Evolutionary conservation across 1,140 invertebrate species (phyloP).

Genomic region (Radopholus similis): DNA sequence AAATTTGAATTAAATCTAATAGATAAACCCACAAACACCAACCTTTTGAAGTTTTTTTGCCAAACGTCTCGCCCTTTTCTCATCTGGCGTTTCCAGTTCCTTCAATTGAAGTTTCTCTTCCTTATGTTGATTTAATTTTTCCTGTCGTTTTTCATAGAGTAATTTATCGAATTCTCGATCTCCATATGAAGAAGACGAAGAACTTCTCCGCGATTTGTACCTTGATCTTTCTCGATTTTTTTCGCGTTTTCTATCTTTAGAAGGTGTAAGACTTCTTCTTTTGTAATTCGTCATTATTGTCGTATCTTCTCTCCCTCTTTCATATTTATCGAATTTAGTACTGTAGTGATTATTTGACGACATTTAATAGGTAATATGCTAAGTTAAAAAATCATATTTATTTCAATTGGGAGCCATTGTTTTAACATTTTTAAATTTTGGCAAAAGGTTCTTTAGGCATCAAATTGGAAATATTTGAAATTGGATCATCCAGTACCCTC

Average conservation of each 20-base stretch:
- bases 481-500: no score
- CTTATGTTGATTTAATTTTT: slow-evolving; percentile 69
- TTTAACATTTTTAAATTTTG: no score
- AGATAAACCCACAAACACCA: slow-evolving; percentile 72
- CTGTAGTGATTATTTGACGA: background rate
- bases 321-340: background rate
- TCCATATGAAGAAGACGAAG: background rate
- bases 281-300: background rate
- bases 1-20: background rate
- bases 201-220: background rate
- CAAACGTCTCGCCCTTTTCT: slow-evolving; percentile 80
- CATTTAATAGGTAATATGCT: no score
- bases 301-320: background rate
- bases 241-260: background rate
- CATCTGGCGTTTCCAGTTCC: slow-evolving; percentile 86
- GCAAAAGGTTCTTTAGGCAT: no score
- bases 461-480: no score
- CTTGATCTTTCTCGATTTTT: background rate
- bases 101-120: slow-evolving; percentile 79
- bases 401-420: no score
- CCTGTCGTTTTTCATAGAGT: slow-evolving; percentile 70
- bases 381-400: no score
- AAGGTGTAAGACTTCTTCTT: background rate
- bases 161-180: slow-evolving; percentile 26
- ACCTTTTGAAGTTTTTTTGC: slow-evolving; percentile 88